Evolutionary conservation across 2,797 vertebrate genomes (phyloP).

Genomic region (Gouania willdenowi): DNA sequence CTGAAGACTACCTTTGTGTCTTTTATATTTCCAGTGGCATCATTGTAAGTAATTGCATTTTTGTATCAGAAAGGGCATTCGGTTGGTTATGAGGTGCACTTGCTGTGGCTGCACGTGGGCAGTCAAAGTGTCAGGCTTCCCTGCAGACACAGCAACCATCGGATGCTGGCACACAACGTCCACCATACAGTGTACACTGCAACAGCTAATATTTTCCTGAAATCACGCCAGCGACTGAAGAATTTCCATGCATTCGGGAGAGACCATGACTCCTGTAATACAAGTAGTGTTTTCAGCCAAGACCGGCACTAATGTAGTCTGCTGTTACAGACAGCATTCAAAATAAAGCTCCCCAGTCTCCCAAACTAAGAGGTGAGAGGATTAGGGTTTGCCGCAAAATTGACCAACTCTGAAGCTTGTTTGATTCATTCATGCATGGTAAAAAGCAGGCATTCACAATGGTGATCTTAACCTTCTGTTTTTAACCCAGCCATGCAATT

Average conservation of each 20-base stretch:
- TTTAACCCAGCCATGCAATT: slow-evolving; percentile 33
- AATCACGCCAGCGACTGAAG: slow-evolving; percentile 65
- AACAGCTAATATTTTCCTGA: slow-evolving; percentile 80
- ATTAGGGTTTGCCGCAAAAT: slow-evolving; percentile 65
- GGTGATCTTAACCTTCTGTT: slow-evolving; percentile 61
- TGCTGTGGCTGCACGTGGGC: slow-evolving; percentile 50
- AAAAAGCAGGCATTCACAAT: slow-evolving; percentile 57
- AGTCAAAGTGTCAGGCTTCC: slow-evolving; percentile 60
- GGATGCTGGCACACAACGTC: slow-evolving; percentile 63
- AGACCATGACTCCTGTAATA: slow-evolving; percentile 59
- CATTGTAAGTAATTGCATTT: slow-evolving; percentile 63
- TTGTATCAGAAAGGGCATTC: too few species aligned
- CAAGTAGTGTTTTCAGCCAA: slow-evolving; percentile 74
- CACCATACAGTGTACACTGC: slow-evolving; percentile 66
- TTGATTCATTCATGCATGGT: slow-evolving; percentile 68
- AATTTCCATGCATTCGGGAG: slow-evolving; percentile 71
- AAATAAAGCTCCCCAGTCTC: slow-evolving; percentile 60
- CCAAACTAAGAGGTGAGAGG: slow-evolving; percentile 59
- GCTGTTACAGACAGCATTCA: slow-evolving; percentile 52
- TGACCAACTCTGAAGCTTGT: slow-evolving; percentile 65
- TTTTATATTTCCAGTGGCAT: slow-evolving; percentile 60
- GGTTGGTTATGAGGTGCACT: slow-evolving; percentile 34
- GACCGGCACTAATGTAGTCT: slow-evolving; percentile 54
- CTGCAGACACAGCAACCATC: slow-evolving; percentile 49
- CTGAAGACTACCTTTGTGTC: slow-evolving; percentile 35